Base-by-base conservation (phyloP, 1,140 invertebrate species). In the Drosophila carrolli region DNA sequence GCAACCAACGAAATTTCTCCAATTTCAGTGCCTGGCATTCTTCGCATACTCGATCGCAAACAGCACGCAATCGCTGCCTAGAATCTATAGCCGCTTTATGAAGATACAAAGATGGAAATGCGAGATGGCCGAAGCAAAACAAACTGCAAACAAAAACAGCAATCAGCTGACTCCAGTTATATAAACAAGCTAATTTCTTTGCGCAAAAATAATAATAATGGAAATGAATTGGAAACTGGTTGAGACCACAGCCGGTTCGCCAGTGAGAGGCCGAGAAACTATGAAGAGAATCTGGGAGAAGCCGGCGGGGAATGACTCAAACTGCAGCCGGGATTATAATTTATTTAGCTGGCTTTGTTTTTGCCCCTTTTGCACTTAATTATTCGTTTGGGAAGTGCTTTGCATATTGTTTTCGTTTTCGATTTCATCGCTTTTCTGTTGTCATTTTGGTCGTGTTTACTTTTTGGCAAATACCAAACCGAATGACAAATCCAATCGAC, bases 211-310 rank as follows among this genome's bases (percentile, higher is more conserved):
- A 72, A 65, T 78, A 65, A 78, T 78, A 83, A 81, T 82, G 58
- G 54, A 80, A 80, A 55, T 75, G 78, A 70, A 80, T 41, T 76
- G 38, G 70, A 85, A 86, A 88, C 83, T 76, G 83, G 83, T 86
- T 88, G 47, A 60, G 63, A 47, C 41, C 29, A 44, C 50, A 62
- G 46, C 57, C 70, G 71, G 58, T 67, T 78, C 32, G 41, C 67
- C 47, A 47, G 38, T 19, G 66, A 61, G 65, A 59, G 35, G 32
- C 10, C 8, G 53, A 46, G 66, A 47, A 72, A 65, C 59, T 43
- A 66, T 46, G 14, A 48, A 19, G 46, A 75, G 54, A 75, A 61
- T 71, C 71, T 38, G 50, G 19, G 46, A 85, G 73, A 86, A 66
- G 78, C 82, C 82, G 74, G 63, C 82, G 50, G 43, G 58, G 76